These are phyloP conservation scores for Colistium nudipinnis DNA, from an alignment of 2,113 vertebrate genomes.

Conservation along the genomic window DNA sequence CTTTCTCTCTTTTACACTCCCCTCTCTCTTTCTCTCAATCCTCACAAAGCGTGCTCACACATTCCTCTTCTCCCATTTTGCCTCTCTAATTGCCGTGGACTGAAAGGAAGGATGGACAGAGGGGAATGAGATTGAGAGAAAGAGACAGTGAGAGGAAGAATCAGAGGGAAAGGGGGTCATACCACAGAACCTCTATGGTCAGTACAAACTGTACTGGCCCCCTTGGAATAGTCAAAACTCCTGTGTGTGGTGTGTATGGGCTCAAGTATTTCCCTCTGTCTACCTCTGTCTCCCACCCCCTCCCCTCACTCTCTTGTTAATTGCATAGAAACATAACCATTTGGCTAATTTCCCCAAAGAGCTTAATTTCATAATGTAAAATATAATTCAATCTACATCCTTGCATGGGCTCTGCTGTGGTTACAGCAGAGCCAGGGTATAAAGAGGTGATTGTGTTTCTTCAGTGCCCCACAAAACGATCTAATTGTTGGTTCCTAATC, in stretches of 20 bases:
- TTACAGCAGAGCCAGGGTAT: conserved; percentile 65
- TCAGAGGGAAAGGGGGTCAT: conserved; percentile 77
- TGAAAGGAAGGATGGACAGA: conserved; percentile 78
- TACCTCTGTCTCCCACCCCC: conserved; percentile 7
- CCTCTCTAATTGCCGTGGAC: conserved; percentile 83
- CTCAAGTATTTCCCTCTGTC: conserved; percentile 2
- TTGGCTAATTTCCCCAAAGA: conserved; percentile 43
- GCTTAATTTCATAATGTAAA: conserved; percentile 48
- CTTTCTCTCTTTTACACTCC: conserved; percentile 67
- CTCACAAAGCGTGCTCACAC: conserved; percentile 79
- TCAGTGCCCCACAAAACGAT: conserved; percentile 79
- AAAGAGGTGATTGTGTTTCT: conserved; percentile 84
- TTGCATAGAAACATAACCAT: conserved; percentile 39
- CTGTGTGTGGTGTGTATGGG: conserved; percentile 39
- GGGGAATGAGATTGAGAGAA: conserved; percentile 73
- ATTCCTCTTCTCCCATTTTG: conserved; percentile 79
- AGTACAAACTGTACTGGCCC: conserved; percentile 74
- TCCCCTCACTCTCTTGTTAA: conserved; percentile 34
- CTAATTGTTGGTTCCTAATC: conserved; percentile 82
- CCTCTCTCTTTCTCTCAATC: conserved; percentile 63
- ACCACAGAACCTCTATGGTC: conserved; percentile 61
- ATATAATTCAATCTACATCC: conserved; percentile 45
- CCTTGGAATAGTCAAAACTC: conserved; percentile 50
- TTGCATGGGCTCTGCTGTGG: conserved; percentile 51
- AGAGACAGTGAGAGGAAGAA: conserved; percentile 71